phyloP scores from a whole-genome alignment of 2,888 invertebrate genomes.

The Protodeltote pygarga region DNA sequence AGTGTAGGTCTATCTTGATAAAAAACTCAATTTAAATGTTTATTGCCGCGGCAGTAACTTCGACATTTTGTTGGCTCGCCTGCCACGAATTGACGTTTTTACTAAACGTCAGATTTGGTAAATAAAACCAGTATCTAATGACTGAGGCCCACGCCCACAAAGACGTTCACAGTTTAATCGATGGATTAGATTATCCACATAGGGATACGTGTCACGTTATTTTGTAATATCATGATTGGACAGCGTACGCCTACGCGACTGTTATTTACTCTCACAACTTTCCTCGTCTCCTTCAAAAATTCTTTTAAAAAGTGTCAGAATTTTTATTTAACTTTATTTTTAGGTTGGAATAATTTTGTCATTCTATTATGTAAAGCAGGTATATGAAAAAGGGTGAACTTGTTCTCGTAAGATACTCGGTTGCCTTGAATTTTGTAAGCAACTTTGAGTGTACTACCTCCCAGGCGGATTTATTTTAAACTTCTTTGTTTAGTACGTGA shows the following conservation, averaged over 20 bases:
- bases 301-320: slow-evolving; percentile 22
- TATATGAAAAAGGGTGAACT: slow-evolving; percentile 33
- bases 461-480: slow-evolving; percentile 27
- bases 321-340: slow-evolving; percentile 26
- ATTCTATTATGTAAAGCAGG: slow-evolving; percentile 26
- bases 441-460: slow-evolving; percentile 24
- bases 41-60: slow-evolving; percentile 50
- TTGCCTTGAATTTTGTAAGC: slow-evolving; percentile 11
- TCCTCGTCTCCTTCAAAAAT: slow-evolving; percentile 27
- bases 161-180: slow-evolving; percentile 54
- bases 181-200: slow-evolving; percentile 56
- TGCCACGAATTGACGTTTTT: slow-evolving; percentile 52
- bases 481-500: slow-evolving; percentile 22
- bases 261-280: slow-evolving; percentile 46
- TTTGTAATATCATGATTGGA: slow-evolving; percentile 56
- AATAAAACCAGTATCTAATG: slow-evolving; percentile 63
- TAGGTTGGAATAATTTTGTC: slow-evolving; percentile 16
- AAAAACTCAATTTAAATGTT: slow-evolving; percentile 60
- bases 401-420: slow-evolving; percentile 25
- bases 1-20: slow-evolving; percentile 54
- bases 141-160: slow-evolving; percentile 54
- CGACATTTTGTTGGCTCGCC: slow-evolving; percentile 52
- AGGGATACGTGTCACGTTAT: slow-evolving; percentile 43
- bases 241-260: slow-evolving; percentile 48
- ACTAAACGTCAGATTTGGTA: slow-evolving; percentile 62